phyloP scores from a whole-genome alignment of 2,797 vertebrate species.

The Emydoidea blandingii region DNA sequence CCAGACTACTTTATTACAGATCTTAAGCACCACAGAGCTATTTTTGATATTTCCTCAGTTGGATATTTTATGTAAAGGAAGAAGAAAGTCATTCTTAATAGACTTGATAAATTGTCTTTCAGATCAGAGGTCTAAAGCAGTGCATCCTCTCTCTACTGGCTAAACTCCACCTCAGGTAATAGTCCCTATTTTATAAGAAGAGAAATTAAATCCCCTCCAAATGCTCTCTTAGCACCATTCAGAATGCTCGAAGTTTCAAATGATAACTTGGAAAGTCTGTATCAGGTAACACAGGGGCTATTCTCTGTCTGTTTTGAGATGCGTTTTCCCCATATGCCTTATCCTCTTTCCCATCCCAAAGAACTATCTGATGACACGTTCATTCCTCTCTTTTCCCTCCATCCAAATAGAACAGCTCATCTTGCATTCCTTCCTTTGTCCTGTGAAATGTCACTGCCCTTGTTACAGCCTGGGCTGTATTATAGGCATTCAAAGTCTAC shows the following conservation, averaged over 20 bases:
- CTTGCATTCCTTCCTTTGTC: not conserved
- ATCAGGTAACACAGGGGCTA: not conserved
- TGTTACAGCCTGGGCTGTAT: not conserved
- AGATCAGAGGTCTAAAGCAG: not conserved
- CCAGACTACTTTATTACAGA: not conserved
- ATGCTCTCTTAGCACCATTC: not conserved
- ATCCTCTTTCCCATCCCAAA: not conserved
- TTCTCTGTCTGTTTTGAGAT: not conserved
- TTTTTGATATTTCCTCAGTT: not conserved
- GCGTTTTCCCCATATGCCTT: not conserved
- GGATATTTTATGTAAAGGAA: not conserved
- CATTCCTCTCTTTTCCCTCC: not conserved
- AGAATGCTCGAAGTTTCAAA: not conserved
- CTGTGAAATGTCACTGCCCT: not conserved
- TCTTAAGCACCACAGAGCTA: not conserved
- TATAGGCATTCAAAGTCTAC: not conserved
- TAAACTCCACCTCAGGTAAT: not conserved
- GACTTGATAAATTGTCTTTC: constrained; percentile 24
- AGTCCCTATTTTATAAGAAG: constrained; percentile 32
- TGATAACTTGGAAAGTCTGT: constrained; percentile 20
- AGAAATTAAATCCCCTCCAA: constrained; percentile 17
- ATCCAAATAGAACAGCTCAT: not conserved
- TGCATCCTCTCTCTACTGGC: constrained; percentile 1
- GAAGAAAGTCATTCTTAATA: constrained; percentile 8
- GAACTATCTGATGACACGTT: rapidly evolving